These are phyloP conservation scores for Gavia stellata DNA, from an alignment of 2,113 vertebrate genomes.

Conservation along the genomic window DNA sequence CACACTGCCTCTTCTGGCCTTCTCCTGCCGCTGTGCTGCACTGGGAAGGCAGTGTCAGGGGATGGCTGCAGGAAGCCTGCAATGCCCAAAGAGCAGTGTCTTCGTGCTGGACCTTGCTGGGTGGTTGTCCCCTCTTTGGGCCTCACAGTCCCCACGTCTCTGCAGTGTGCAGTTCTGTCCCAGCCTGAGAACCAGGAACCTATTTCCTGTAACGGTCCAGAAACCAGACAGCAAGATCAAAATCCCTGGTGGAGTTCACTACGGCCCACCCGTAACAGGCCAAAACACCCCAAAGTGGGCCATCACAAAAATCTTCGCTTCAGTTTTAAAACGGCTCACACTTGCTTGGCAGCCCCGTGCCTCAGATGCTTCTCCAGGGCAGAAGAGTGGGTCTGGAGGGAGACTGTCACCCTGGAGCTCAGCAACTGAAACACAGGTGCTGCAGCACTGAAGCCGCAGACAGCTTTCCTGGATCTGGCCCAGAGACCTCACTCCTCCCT, in stretches of 20 bases:
- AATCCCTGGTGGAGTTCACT: neutral
- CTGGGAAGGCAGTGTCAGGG: neutral
- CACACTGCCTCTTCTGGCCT: neutral
- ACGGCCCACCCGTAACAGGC: neutral
- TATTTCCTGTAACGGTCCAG: neutral
- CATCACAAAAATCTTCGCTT: neutral
- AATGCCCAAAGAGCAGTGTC: neutral
- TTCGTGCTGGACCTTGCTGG: neutral
- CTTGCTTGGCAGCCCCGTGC: rapidly evolving
- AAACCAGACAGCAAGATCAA: neutral
- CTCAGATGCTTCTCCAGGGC: neutral
- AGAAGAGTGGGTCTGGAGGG: neutral
- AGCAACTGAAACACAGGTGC: neutral
- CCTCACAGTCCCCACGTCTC: neutral
- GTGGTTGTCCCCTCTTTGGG: neutral
- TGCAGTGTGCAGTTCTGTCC: neutral
- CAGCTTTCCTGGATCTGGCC: neutral
- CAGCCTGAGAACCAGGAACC: neutral
- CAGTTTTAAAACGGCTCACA: neutral
- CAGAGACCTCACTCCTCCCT: neutral
- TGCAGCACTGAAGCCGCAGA: neutral
- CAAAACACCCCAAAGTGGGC: rapidly evolving
- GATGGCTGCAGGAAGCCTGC: neutral
- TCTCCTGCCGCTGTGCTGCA: neutral
- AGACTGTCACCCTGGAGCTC: neutral